Evolutionary conservation across 2,888 invertebrate genomes (phyloP), one percentile per base, ranked within the genome.

Genomic region (Catotricha subobsoleta): DNA sequence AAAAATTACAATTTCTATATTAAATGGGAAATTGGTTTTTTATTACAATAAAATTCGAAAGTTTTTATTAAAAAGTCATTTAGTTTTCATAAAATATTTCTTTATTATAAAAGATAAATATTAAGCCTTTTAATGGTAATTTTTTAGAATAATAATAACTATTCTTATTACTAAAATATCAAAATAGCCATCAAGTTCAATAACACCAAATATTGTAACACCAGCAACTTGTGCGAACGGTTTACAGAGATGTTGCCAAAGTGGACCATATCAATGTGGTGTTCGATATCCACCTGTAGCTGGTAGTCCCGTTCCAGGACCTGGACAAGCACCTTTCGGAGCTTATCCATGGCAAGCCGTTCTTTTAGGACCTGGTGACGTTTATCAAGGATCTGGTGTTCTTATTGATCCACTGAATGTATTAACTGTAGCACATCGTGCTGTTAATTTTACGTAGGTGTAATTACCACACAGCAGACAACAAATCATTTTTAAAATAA

Each of bases 301-400:
- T 9, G 54, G 53, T 1, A 50, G 57, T 5, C 57, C 62, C 2
- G 50, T 57, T 4, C 57, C 65, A 1, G 53, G 48, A 13, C 47
- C 58, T 21, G 76, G 75, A 2, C 69, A 72, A 56, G 72, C 80
- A 9, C 65, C 62, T 45, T 76, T 68, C 50, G 80, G 80, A 12
- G 74, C 75, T 49, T 79, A 71, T 58, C 81, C 81, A 3, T 82
- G 81, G 81, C 74, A 74, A 64, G 77, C 74, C 41, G 59, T 74
- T 1, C 58, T 77, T 37, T 55, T 76, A 19, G 69, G 71, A 2
- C 66, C 59, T 28, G 67, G 65, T 47, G 74, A 74, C 51, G 68
- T 71, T 44, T 82, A 76, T 52, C 60, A 80, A 30, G 81, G 80
- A 19, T 78, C 80, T 27, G 82, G 80, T 9, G 79, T 75, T 2